Evolutionary conservation across 2,888 invertebrate species (phyloP).

Genomic region (Drepana falcataria): DNA sequence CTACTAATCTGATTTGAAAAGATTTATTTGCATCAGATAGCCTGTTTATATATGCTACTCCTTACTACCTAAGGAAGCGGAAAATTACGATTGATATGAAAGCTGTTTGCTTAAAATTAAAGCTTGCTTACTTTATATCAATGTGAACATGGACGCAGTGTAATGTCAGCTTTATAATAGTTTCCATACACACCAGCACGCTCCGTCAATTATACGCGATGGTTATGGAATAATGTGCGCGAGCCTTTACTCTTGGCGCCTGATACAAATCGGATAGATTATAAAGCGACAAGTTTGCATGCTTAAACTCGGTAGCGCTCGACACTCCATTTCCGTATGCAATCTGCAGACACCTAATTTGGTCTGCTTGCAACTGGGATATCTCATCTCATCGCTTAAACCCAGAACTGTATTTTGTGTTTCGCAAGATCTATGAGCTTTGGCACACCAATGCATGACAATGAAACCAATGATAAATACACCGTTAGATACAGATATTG

Average conservation of each 20-base stretch:
- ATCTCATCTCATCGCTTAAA: constrained; percentile 39
- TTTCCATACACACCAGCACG: background rate
- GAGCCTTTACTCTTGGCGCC: constrained; percentile 18
- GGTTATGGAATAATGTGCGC: background rate
- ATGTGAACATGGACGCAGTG: too few species aligned
- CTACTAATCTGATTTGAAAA: too few species aligned
- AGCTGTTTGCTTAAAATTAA: too few species aligned
- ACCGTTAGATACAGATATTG: background rate
- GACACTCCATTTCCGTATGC: constrained; percentile 32
- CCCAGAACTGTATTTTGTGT: constrained; percentile 29
- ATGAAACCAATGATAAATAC: background rate
- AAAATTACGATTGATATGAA: too few species aligned
- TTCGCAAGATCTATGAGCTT: constrained; percentile 5
- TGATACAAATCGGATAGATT: constrained; percentile 50
- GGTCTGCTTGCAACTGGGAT: constrained; percentile 24
- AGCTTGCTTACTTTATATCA: too few species aligned
- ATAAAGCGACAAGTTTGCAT: constrained; percentile 49
- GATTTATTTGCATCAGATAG: too few species aligned
- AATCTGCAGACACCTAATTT: constrained; percentile 32
- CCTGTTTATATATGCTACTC: too few species aligned
- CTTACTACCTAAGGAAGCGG: too few species aligned
- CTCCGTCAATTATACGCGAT: background rate
- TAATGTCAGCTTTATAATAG: background rate
- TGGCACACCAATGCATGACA: background rate
- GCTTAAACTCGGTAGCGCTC: constrained; percentile 29